Evolutionary conservation across 1,140 invertebrate species (phyloP).

Genomic region (Thaumetopoea pityocampa): DNA sequence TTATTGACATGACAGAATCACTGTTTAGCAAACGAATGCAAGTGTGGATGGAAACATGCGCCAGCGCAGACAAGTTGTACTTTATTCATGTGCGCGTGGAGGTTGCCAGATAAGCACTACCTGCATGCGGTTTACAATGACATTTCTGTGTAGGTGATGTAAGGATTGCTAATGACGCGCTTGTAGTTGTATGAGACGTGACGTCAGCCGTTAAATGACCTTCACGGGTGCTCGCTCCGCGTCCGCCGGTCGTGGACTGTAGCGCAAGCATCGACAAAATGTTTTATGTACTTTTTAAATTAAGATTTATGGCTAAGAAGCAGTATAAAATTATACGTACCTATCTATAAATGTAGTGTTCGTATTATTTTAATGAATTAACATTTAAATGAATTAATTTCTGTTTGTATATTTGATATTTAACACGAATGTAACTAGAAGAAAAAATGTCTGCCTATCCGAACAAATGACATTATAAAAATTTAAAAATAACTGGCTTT

Average conservation of each 20-base stretch:
- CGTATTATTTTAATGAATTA: too few relatives aligned
- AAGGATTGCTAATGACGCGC: slow-evolving; percentile 24
- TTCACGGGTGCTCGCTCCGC: slow-evolving; percentile 52
- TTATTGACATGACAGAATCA: slow-evolving; percentile 17
- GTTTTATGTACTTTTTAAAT: too few relatives aligned
- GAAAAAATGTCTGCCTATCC: too few relatives aligned
- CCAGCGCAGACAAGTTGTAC: slow-evolving; percentile 17
- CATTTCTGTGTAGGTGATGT: slow-evolving; percentile 33
- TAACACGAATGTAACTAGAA: too few relatives aligned
- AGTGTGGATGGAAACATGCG: slow-evolving; percentile 25
- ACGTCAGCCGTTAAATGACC: slow-evolving; percentile 47
- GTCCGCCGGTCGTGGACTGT: slow-evolving; percentile 16
- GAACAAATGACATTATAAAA: too few relatives aligned
- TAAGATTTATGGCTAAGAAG: too few relatives aligned
- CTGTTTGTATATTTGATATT: too few relatives aligned
- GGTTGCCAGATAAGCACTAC: slow-evolving; percentile 44
- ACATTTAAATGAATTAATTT: too few relatives aligned
- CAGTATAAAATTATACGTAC: too few relatives aligned
- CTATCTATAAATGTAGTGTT: too few relatives aligned
- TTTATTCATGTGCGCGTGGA: slow-evolving; percentile 55
- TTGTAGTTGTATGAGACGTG: slow-evolving; percentile 29
- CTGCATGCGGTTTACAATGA: slow-evolving; percentile 35
- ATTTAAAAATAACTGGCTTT: too few relatives aligned
- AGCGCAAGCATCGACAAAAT: slow-evolving; percentile 14
- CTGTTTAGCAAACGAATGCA: slow-evolving; percentile 2